Conservation (phyloP, 1,140 invertebrate species). For the Diploscapter pachys region DNA sequence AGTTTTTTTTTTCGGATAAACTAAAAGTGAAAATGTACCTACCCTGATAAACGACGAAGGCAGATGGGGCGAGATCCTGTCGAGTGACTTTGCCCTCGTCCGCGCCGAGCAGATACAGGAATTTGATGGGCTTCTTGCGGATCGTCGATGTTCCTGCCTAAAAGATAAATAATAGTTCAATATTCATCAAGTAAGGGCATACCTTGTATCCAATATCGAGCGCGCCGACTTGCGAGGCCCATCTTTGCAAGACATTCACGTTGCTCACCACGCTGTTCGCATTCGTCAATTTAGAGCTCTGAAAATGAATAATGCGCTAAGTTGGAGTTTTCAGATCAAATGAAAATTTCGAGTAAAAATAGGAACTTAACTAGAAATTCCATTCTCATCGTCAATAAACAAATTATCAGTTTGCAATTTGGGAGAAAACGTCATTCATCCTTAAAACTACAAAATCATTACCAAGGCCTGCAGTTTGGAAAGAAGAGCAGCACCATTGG, state of each 20-base stretch:
- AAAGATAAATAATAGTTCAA: neutral
- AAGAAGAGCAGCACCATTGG: constrained; percentile 76
- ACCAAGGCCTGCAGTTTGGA: constrained; percentile 72
- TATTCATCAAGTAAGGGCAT: neutral
- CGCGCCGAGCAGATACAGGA: constrained; percentile 86
- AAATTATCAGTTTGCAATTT: too few relatives aligned
- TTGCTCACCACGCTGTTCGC: constrained; percentile 50
- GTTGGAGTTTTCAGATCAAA: constrained; percentile 62
- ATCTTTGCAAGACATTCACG: constrained; percentile 59
- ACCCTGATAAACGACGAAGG: constrained; percentile 86
- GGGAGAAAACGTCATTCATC: too few relatives aligned
- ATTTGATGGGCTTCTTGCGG: constrained; percentile 67
- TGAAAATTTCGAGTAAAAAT: constrained; percentile 40
- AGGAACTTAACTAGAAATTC: too few relatives aligned
- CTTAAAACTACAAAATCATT: constrained; percentile 47
- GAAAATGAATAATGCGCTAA: neutral
- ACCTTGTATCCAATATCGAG: constrained; percentile 85
- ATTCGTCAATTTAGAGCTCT: neutral
- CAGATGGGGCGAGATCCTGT: constrained; percentile 75
- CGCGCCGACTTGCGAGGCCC: constrained; percentile 80
- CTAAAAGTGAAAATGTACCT: neutral
- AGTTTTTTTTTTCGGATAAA: neutral
- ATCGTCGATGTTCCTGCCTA: constrained; percentile 28
- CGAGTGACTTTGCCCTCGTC: constrained; percentile 78
- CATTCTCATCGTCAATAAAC: too few relatives aligned